Base-by-base conservation (phyloP, 2,888 invertebrate genomes). In the Megastigmus dorsalis region DNA sequence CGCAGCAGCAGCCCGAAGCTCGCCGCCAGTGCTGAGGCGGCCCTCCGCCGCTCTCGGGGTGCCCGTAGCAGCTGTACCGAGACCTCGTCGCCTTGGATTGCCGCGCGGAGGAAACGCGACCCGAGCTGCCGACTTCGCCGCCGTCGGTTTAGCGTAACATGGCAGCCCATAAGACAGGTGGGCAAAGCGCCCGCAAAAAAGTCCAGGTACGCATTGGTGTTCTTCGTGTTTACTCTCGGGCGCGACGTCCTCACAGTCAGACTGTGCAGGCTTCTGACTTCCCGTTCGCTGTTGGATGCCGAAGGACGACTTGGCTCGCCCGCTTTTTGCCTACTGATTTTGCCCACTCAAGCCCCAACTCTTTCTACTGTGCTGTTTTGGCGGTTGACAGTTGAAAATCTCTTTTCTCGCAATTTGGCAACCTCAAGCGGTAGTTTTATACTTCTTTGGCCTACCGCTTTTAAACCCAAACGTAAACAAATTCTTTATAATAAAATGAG, bases 141-240 rank as follows among this genome's bases (percentile, higher is more conserved):
- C 10, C 23, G 28, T n/a, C n/a, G n/a, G n/a, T 7, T 41, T 23
- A 10, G 15, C n/a, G 6, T 50, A 71, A 55, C 10, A 89, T 89
- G 89, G 88, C 89, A 84, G 83, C 88, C 75, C 89, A 89, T 78
- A 89, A 89, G 81, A 86, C 89, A 78, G 88, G 89, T 80, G 89
- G 89, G 73, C 90, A 90, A 81, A 88, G 87, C 77, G 88, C 88
- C 78, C 86, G 90, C 60, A 90, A 90, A 82, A 90, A 90, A 88
- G 89, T 90, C 28, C 90, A 90, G 88, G 90, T 90, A 87, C 60
- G 78, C 20, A 9, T 20, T 20, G n/a, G n/a, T n/a, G n/a, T n/a
- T n/a, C n/a, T n/a, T n/a, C n/a, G n/a, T n/a, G n/a, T n/a, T n/a
- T n/a, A n/a, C n/a, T n/a, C n/a, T n/a, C n/a, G n/a, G n/a, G n/a